Evolutionary conservation across 2,797 vertebrate species (phyloP), one percentile per base, ranked within the genome.

Genomic region (Australoheros facetus): DNA sequence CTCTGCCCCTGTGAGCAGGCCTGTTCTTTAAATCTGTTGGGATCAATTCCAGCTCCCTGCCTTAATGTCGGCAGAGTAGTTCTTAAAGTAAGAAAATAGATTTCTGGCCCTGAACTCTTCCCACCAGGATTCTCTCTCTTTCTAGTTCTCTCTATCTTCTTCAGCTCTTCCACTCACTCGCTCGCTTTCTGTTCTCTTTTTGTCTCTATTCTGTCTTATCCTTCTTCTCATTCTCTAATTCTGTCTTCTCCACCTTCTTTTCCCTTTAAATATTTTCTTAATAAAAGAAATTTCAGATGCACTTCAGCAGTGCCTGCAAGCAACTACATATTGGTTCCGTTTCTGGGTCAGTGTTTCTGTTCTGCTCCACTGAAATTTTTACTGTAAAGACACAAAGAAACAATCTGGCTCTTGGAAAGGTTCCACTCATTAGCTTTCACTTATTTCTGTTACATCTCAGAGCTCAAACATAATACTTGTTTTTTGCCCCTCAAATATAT

Each of bases 41-140:
- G 92, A 92, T 93, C 91, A 91, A 92, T 93, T 93, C 89, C 78
- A 88, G 71, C 86, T 92, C 71, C 59, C 84, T 70, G 86, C 87
- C 90, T 91, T 86, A 90, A 88, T 87, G 89, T 90, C 79, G 51
- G 75, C 85, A 71, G 82, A 91, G 89, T 59, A 85, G 82, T 84
- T 83, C 90, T 91, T 89, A 83, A 90, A 92, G 85, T 73, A 66
- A 71, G 78, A 80, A 88, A 89, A 93, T 89, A 39, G 88, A 91
- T 86, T 91, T 90, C 83, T 75, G 48, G 75, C 37, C 71, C 73
- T 81, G 76, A 84, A 84, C 78, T 87, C 86, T 88, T 87, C 82
- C 83, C 77, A 78, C 64, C 83, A 87, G 72, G 37, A 73, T 70
- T 77, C 75, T 84, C 69, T 71, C 78, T 71, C 10, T 51, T 71